Base-by-base conservation (phyloP, 2,113 vertebrate genomes). In the Tupaia tana region DNA sequence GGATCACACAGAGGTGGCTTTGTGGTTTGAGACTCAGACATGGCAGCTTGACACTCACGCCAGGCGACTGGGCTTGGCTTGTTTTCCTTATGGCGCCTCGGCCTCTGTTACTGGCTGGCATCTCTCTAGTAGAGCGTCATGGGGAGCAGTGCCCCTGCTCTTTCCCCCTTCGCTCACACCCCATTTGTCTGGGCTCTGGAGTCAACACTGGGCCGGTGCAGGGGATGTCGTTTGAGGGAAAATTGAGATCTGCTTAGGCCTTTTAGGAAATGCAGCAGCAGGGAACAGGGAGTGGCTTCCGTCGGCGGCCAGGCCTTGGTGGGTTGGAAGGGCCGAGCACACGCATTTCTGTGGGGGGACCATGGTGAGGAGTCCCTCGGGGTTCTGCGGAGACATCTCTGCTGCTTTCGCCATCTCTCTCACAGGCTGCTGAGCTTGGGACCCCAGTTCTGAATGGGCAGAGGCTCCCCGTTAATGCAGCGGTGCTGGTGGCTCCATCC, bases 321-420 rank as follows among this genome's bases (percentile, higher is more conserved):
- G 16, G 43, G n/a, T 4, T 43, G 43, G 43, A 43, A 6, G 43
- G 43, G 43, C 43, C 6, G 43, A 43, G 43, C 4, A 43, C 43
- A 43, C 2, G 58, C 64, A 6, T 15, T 58, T 64, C 27, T 71
- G 31, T 80, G 7, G 25, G 43, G 63, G 14, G 9, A 11, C 52
- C 13, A 8, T 59, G 10, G 58, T 3, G 0, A 4, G 0, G 25
- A 58, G 70, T 25, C 81, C 24, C n/a, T 27, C 9, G 52, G 16
- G 67, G 67, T 81, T 91, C 82, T 25, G 25, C 0, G 67, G 59
- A 86, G 75, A 59, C 31, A 6, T 11, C 6, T 25, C 52, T 52
- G n/a, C n/a, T 29, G 63, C 52, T 85, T 67, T 63, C 59, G 64
- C 24, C 34, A 18, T 59, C 27, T 61, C 1, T 0, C 69, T 27